Evolutionary conservation across 2,888 invertebrate genomes (phyloP), one percentile per base, ranked within the genome.

Genomic region (Orchesella flavescens): DNA sequence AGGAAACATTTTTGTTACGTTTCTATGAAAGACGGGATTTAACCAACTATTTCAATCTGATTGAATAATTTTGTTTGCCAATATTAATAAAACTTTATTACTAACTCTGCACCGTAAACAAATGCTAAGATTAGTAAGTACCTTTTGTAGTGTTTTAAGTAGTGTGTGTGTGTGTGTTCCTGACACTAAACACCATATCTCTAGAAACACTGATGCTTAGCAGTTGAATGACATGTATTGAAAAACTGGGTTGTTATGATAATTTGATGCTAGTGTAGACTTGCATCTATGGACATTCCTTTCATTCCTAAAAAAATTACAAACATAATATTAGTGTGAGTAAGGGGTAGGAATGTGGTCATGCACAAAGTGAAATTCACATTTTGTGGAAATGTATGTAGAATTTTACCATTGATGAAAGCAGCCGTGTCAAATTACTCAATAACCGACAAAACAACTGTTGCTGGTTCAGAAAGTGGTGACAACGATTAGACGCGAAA

Each of bases 1-100:
- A 66, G 44, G 12, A 66, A 13, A n/a, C 10, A 65, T 69, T 83
- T 79, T 83, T 79, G 78, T 83, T 68, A 78, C 78, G 78, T 69
- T 61, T 61, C 83, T 79, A 73, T 83, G 83, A 83, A 83, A 83
- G 83, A 83, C 83, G 83, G 83, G 82, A 73, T 83, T 83, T 78
- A 66, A 34, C 57, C 68, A 57, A 53, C 68, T 77, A 65, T 69
- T 44, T 53, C 34, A 53, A 34, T 34, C 34, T 34, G 34, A 34
- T 34, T 34, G 34, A 34, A 34, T 34, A 34, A 34, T 34, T 34
- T n/a, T n/a, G n/a, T n/a, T n/a, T 2, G 7, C 34, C 34, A 34
- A 34, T 7, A 34, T 34, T 34, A 34, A 34, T 34, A 34, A 34
- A 57, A 57, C 3, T 9, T 57, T n/a, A 10, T 5, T n/a, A 3